Evolutionary conservation across 2,888 invertebrate species (phyloP), one percentile per base, ranked within the genome.

Genomic region (Prosopocoilus inquinatus): DNA sequence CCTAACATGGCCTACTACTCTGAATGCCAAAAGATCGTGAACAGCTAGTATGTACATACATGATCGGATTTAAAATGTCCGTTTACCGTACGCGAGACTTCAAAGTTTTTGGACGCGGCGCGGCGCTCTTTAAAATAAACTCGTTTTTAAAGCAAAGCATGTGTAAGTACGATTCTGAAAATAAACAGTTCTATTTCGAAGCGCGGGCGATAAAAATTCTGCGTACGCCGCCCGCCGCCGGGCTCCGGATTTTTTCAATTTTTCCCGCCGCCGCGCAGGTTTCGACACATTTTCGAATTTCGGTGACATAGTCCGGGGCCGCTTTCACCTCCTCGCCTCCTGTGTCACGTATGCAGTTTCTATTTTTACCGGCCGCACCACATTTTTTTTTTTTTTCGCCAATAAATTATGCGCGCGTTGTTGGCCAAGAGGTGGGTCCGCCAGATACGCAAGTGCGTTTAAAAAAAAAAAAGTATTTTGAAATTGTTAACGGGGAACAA

Each of bases 121-220:
- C n/a, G n/a, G n/a, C n/a, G 53, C 34, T 47, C 48, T 53, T 53
- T 53, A 53, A 53, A 53, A 53, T 53, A 53, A 53, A 53, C 53
- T 41, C 39, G 53, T 53, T 53, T 53, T 53, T 43, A 55, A 55
- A 49, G 49, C 44, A 49, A 49, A 55, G 50, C 55, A 55, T 55
- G 55, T 55, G 55, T 55, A 55, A 59, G 59, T 62, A 61, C 52
- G 59, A 61, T 61, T 63, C 62, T 63, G 57, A 63, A 63, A 63
- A 63, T 63, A 63, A 63, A 59, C 59, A 59, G 57, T 55, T 63
- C 62, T 63, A 63, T 63, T 63, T 63, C 56, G 57, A 63, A 62
- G 45, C 54, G 43, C 54, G 43, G 45, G 47, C 47, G 55, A 55
- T 50, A 55, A 60, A 61, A 60, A 53, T 62, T 62, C 62, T 62